phyloP scores from a whole-genome alignment of 2,888 invertebrate species.

The Tridacna crocea region DNA sequence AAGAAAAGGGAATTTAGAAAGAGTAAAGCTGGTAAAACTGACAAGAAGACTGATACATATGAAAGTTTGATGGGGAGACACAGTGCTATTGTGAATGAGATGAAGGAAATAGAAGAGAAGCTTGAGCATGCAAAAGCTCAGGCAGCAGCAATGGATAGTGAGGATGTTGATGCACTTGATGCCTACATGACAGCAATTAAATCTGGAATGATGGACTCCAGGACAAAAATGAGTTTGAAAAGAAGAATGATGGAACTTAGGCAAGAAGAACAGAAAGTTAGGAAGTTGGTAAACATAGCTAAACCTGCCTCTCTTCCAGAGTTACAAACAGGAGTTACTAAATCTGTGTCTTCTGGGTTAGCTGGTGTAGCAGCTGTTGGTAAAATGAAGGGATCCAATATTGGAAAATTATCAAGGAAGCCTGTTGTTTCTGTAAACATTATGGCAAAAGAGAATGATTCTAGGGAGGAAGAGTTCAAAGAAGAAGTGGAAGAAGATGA shows the following conservation, averaged over 20 bases:
- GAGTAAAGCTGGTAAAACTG: conserved; percentile 86
- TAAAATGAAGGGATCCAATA: conserved; percentile 53
- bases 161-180: conserved; percentile 91
- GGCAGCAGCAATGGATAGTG: conserved; percentile 76
- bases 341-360: conserved; percentile 20
- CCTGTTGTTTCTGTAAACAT: conserved; percentile 47
- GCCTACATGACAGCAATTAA: conserved; percentile 89
- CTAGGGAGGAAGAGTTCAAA: conserved; percentile 32
- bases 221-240: conserved; percentile 83
- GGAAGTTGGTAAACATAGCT: conserved; percentile 90
- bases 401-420: conserved; percentile 31
- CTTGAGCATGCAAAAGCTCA: conserved; percentile 83
- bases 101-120: conserved; percentile 87
- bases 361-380: conserved; percentile 41
- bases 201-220: conserved; percentile 84
- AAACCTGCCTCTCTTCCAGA: conserved; percentile 84
- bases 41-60: conserved; percentile 85
- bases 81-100: conserved; percentile 85
- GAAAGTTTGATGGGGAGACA: conserved; percentile 88
- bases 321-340: conserved; percentile 50
- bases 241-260: conserved; percentile 88
- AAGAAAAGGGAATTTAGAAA: conserved; percentile 92
- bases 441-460: conserved; percentile 43
- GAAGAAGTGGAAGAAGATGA: conserved; percentile 67
- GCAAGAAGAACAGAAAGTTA: conserved; percentile 88